phyloP scores from a whole-genome alignment of 2,797 vertebrate species.

The Xenentodon cancila region DNA sequence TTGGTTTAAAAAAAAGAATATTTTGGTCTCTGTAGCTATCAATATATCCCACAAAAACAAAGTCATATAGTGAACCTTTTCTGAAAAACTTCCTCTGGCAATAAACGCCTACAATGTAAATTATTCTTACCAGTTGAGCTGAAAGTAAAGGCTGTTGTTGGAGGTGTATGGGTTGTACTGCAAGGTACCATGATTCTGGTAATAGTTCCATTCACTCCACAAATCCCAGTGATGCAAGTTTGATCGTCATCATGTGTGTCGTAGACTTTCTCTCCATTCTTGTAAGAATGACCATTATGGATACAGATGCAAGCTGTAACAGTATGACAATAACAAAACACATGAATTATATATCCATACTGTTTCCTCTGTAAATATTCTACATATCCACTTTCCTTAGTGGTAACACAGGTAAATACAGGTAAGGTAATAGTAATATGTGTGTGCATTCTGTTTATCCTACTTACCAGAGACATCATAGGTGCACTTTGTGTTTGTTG shows the following conservation, averaged over 20 bases:
- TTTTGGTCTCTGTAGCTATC: too few relatives aligned
- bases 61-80: too few relatives aligned
- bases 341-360: not conserved
- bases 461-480: conserved; percentile 53
- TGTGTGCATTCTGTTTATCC: not conserved
- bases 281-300: conserved; percentile 74
- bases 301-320: conserved; percentile 84
- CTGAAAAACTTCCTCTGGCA: too few relatives aligned
- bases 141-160: conserved; percentile 54
- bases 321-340: not conserved
- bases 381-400: not conserved
- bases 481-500: conserved; percentile 37
- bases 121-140: conserved; percentile 39
- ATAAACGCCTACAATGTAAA: too few relatives aligned
- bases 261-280: conserved; percentile 76
- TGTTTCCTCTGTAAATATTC: not conserved
- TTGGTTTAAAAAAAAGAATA: too few relatives aligned
- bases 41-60: too few relatives aligned
- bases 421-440: not conserved
- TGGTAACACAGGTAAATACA: not conserved
- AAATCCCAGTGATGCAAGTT: conserved; percentile 82
- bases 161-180: not conserved
- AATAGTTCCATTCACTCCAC: conserved; percentile 80
- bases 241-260: conserved; percentile 84
- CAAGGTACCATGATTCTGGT: conserved; percentile 8